A percentile compares a stretch with the other conserved stretches of the same genome.
Conservation (phyloP, 2,888 invertebrate species). For the Cyrtodaria siliqua region DNA sequence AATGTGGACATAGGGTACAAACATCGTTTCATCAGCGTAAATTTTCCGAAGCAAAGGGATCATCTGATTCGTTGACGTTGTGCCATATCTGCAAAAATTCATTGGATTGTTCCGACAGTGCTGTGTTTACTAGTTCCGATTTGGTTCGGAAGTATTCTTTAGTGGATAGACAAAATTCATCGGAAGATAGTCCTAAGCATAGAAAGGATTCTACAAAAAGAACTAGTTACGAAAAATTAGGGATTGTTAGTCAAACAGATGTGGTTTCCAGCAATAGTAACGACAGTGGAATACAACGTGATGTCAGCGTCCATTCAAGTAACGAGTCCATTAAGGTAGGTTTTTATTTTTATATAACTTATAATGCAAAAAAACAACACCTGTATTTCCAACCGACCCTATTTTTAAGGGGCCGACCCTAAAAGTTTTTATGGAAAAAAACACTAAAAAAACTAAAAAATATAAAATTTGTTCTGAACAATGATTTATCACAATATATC, state of each 20-base stretch:
- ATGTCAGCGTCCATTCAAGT: slow-evolving; percentile 77
- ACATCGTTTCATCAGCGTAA: not conserved
- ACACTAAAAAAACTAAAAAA: too few relatives aligned
- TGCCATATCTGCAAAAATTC: slow-evolving; percentile 38
- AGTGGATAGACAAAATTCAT: not conserved
- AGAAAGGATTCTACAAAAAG: slow-evolving; percentile 43
- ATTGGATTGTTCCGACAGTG: slow-evolving; percentile 12
- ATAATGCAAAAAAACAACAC: too few relatives aligned
- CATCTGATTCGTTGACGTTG: slow-evolving; percentile 29
- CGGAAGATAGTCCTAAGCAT: slow-evolving; percentile 18
- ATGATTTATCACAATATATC: too few relatives aligned
- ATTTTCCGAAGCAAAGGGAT: not conserved
- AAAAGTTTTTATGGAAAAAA: too few relatives aligned
- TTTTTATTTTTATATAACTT: too few relatives aligned
- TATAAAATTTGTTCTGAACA: too few relatives aligned
- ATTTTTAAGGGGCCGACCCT: too few relatives aligned
- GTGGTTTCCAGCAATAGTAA: slow-evolving; percentile 81
- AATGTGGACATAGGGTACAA: slow-evolving; percentile 27
- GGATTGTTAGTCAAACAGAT: slow-evolving; percentile 61
- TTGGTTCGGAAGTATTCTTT: slow-evolving; percentile 1
- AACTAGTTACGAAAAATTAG: slow-evolving; percentile 46
- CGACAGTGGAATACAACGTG: slow-evolving; percentile 81
- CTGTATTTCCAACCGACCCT: too few relatives aligned
- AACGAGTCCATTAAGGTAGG: slow-evolving; percentile 79
- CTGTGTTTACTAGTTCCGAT: not conserved